Evolutionary conservation across 1,140 invertebrate species (phyloP).

Genomic region (Oncopodura yosiiana): DNA sequence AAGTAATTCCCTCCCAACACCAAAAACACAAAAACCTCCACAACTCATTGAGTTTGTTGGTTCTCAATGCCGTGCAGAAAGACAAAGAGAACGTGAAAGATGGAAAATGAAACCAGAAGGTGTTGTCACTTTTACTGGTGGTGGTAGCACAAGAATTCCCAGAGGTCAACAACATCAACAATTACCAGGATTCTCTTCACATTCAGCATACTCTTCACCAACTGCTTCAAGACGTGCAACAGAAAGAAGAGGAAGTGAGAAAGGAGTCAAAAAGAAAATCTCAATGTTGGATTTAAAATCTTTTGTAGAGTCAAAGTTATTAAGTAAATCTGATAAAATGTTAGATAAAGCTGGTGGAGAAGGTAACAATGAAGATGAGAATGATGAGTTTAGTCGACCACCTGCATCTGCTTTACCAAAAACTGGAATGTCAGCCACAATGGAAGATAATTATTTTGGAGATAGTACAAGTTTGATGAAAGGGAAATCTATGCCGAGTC

Average conservation of each 20-base stretch:
- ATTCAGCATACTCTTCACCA: conserved; percentile 30
- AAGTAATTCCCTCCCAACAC: conserved; percentile 85
- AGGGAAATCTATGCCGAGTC: conserved; percentile 89
- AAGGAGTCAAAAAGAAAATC: conserved; percentile 63
- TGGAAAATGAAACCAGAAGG: conserved; percentile 15
- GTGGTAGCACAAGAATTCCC: conserved; percentile 1
- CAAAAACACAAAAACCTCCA: conserved; percentile 46
- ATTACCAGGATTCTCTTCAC: conserved; percentile 24
- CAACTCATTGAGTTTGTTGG: neutral
- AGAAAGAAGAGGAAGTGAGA: conserved; percentile 60
- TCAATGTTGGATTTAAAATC: conserved; percentile 81
- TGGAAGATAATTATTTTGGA: conserved; percentile 22
- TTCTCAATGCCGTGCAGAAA: conserved; percentile 10
- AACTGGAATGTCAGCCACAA: neutral
- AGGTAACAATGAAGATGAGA: conserved; percentile 3
- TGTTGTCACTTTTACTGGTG: neutral
- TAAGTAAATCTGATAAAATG: conserved; percentile 82
- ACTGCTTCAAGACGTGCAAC: conserved; percentile 22
- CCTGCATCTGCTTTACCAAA: conserved; percentile 48
- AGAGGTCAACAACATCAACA: neutral
- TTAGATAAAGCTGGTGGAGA: conserved; percentile 67
- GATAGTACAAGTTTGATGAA: conserved; percentile 52
- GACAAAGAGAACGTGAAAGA: conserved; percentile 15
- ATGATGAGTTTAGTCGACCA: conserved; percentile 50
- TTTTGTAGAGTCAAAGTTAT: conserved; percentile 80